These are phyloP conservation scores for Calcarius lapponicus DNA, from an alignment of 2,797 vertebrate species.

Conservation along the genomic window DNA sequence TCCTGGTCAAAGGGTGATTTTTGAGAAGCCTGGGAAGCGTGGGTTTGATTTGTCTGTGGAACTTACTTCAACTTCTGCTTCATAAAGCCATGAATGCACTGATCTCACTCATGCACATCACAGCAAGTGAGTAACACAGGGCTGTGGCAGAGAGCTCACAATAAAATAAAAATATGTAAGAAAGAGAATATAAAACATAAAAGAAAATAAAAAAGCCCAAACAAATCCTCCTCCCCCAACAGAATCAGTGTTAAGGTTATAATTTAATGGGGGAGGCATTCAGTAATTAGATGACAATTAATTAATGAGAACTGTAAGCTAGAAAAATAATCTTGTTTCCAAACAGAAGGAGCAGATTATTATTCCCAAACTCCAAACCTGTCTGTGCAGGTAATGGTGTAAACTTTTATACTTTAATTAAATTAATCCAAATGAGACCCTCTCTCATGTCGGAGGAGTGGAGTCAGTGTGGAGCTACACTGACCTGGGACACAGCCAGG, in stretches of 20 bases:
- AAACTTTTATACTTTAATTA: not conserved
- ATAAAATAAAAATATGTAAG: not conserved
- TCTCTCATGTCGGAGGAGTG: not conserved
- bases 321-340: not conserved
- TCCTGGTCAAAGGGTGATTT: not conserved
- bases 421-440: not conserved
- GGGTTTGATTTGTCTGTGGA: not conserved
- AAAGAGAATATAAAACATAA: not conserved
- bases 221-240: not conserved
- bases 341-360: not conserved
- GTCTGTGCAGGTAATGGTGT: not conserved
- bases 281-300: not conserved
- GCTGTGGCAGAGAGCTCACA: not conserved
- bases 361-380: not conserved
- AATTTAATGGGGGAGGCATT: not conserved
- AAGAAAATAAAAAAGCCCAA: rapidly evolving
- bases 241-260: not conserved
- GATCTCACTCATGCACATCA: not conserved
- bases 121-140: not conserved
- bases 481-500: not conserved
- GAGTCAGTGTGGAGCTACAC: not conserved
- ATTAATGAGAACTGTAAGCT: not conserved
- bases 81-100: not conserved
- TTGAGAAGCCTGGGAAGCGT: not conserved
- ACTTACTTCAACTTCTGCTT: not conserved